A percentile compares a stretch with the other conserved stretches of the same genome.
phyloP scores from a whole-genome alignment of 2,113 vertebrate genomes.

The Hippocampus comes region DNA sequence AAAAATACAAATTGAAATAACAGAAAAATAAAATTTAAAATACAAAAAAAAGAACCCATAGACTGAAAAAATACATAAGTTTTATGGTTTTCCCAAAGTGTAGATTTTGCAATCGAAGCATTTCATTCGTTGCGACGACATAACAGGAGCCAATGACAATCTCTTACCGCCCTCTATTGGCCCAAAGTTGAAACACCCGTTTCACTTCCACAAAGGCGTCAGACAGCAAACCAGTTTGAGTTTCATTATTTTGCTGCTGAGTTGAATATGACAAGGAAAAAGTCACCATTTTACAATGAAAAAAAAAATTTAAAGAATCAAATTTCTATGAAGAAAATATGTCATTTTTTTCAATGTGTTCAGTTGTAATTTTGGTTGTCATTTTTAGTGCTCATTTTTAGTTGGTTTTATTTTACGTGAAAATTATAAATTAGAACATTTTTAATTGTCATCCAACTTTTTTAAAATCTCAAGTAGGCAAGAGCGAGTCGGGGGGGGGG shows the following conservation, averaged over 20 bases:
- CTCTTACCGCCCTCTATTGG: conserved; percentile 58
- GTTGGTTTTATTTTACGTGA: not conserved
- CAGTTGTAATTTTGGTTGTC: too few relatives aligned
- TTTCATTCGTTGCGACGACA: not conserved
- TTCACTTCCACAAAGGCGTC: not conserved
- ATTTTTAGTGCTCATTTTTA: too few relatives aligned
- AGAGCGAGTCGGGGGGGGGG: not conserved
- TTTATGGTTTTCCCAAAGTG: not conserved
- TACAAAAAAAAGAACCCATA: not conserved
- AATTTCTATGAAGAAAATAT: too few relatives aligned
- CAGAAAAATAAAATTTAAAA: not conserved
- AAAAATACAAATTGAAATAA: conserved; percentile 15
- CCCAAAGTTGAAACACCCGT: not conserved
- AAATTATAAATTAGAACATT: not conserved
- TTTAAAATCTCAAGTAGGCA: not conserved
- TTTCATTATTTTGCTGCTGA: not conserved
- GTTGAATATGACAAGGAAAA: not conserved
- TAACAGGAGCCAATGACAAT: not conserved
- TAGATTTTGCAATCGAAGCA: not conserved
- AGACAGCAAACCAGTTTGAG: not conserved
- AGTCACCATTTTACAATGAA: not conserved
- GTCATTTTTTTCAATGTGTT: too few relatives aligned
- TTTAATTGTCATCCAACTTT: not conserved
- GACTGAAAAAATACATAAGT: not conserved
- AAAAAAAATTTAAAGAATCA: too few relatives aligned